phyloP scores from a whole-genome alignment of 2,113 vertebrate genomes.

The Eulacestoma nigropectus region DNA sequence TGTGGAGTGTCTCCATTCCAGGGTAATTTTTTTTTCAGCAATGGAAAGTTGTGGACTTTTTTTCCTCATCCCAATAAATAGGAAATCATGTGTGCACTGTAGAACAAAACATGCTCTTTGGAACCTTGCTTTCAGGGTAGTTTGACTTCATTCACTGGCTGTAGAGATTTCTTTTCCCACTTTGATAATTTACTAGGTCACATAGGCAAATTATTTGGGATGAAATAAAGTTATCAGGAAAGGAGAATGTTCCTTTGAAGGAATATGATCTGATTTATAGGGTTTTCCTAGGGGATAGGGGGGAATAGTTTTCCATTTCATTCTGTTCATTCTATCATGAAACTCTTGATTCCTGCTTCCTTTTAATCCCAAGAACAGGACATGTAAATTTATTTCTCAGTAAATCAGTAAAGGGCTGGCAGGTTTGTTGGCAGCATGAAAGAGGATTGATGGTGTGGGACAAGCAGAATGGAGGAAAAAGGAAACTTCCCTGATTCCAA shows the following conservation, averaged over 20 bases:
- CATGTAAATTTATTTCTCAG: not conserved
- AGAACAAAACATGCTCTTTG: not conserved
- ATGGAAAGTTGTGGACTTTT: not conserved
- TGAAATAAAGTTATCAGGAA: not conserved
- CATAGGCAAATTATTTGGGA: not conserved
- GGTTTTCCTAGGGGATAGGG: not conserved
- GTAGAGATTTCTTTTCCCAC: not conserved
- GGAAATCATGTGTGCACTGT: fast-evolving
- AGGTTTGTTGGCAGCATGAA: not conserved
- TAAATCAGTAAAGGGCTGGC: not conserved
- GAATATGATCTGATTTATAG: not conserved
- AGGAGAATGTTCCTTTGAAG: not conserved
- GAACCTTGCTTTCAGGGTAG: not conserved
- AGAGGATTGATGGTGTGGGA: not conserved
- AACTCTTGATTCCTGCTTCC: not conserved
- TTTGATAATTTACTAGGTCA: not conserved
- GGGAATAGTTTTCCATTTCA: not conserved
- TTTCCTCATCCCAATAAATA: not conserved
- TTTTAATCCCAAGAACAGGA: not conserved
- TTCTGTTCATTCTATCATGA: not conserved
- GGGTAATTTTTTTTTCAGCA: not conserved
- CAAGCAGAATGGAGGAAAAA: not conserved
- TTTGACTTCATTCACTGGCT: not conserved
- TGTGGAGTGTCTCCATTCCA: not conserved
- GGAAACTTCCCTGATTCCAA: not conserved